phyloP scores from a whole-genome alignment of 2,113 vertebrate species.

The Sinocyclocheilus grahami region DNA sequence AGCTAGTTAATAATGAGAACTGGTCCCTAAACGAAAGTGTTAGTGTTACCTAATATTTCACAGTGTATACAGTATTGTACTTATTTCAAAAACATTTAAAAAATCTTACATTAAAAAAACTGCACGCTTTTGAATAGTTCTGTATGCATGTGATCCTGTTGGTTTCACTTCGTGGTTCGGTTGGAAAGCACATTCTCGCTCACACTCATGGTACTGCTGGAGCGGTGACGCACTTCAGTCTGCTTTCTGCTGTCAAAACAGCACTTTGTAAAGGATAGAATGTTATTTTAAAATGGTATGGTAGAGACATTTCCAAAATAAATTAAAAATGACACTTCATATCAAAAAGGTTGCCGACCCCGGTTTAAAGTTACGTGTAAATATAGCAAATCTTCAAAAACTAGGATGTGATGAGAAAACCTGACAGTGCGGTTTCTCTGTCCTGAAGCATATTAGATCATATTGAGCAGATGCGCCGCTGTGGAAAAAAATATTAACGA shows the following conservation, averaged over 20 bases:
- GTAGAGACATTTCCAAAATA: not conserved
- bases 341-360: conserved; percentile 3
- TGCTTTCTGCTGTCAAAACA: not conserved
- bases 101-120: no score
- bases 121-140: not conserved
- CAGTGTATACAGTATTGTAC: no score
- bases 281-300: conserved; percentile 4
- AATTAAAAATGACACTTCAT: conserved; percentile 17
- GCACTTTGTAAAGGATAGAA: not conserved
- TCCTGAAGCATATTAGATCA: not conserved
- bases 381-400: not conserved
- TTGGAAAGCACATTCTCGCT: not conserved
- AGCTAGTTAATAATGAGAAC: not conserved
- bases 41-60: no score
- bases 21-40: no score
- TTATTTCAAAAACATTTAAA: no score
- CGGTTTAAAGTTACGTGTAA: not conserved
- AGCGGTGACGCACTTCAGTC: not conserved
- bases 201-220: not conserved
- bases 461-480: not conserved
- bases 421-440: conserved; percentile 11
- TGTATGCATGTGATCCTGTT: not conserved
- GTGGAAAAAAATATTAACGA: conserved; percentile 2
- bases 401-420: conserved; percentile 7
- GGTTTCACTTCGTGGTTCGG: not conserved